Evolutionary conservation across 2,797 vertebrate genomes (phyloP), one percentile per base, ranked within the genome.

Genomic region (Tenualosa thibaudeaui): DNA sequence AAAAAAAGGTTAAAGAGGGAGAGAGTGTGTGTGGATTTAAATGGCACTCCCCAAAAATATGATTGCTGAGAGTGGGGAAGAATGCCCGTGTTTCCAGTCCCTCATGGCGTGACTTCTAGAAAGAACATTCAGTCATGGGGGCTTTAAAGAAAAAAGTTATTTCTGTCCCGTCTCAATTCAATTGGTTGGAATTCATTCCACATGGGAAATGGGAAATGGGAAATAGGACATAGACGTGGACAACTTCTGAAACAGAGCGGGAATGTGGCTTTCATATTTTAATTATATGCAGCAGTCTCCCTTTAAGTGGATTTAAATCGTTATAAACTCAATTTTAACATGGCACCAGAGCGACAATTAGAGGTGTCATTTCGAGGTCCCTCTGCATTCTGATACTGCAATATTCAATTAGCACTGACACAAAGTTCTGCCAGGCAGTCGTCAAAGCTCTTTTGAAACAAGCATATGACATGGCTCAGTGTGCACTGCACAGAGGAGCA

Each of bases 181-280:
- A 83, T 84, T 81, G 84, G 24, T 9, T 81, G 37, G 71, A 86
- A 81, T 46, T 37, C 19, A 60, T 86, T 50, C 82, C 82, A 86
- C 54, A 58, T 83, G 37, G 82, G 54, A 78, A 75, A 5, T 3
- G 37, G 37, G 5, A 75, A 31, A 58, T 83, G 37, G 82, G 54
- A 78, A 75, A 5, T 3, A n/a, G 37, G 5, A 75, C 37, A 17
- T 19, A 71, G 65, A 17, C 65, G 40, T 10, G 40, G 68, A 75
- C 68, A 40, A 37, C 37, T 3, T 17, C 6, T 75, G 22, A 3
- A 40, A 75, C 0, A 75, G 37, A 43, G 68, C 40, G 37, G 68
- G 15, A 40, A 75, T 8, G 37, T 40, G 68, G 6, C 37, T 6
- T 43, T 75, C 68, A 19, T 31, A 19, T 43, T 75, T 75, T 75